These are phyloP conservation scores for Percina caprodes DNA, from an alignment of 2,113 vertebrate genomes.

Conservation along the genomic window DNA sequence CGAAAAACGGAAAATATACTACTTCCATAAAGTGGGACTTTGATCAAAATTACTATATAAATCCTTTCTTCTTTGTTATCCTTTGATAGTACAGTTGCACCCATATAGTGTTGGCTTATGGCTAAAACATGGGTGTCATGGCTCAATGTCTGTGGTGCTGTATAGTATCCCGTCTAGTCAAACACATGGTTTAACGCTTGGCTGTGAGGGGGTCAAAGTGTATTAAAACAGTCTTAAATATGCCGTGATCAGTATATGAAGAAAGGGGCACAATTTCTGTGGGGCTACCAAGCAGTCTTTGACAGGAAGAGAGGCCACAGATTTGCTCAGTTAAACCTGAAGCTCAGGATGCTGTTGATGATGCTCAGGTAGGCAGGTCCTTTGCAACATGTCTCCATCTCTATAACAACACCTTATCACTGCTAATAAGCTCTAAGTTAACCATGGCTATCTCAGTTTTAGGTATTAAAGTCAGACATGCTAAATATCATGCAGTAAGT, in stretches of 20 bases:
- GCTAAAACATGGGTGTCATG: slow-evolving; percentile 54
- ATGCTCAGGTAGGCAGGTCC: slow-evolving; percentile 82
- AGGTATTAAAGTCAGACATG: slow-evolving; percentile 67
- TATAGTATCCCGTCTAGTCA: slow-evolving; percentile 31
- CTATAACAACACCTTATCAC: slow-evolving; percentile 82
- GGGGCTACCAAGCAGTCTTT: slow-evolving; percentile 16
- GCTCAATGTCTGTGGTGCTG: slow-evolving; percentile 52
- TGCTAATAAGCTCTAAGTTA: slow-evolving; percentile 87
- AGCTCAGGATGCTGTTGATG: slow-evolving; percentile 75
- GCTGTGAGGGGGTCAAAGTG: slow-evolving; percentile 35
- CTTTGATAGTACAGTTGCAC: slow-evolving; percentile 68
- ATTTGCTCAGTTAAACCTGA: slow-evolving; percentile 41
- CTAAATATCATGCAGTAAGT: slow-evolving; percentile 72
- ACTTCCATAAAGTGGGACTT: slow-evolving; percentile 58
- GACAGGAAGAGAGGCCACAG: neutral
- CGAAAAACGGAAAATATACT: slow-evolving; percentile 60
- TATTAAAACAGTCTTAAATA: slow-evolving; percentile 16
- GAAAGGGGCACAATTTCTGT: slow-evolving; percentile 28
- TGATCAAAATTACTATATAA: slow-evolving; percentile 68
- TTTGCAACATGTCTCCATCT: slow-evolving; percentile 76
- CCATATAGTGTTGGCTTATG: slow-evolving; percentile 64
- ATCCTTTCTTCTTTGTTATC: slow-evolving; percentile 70
- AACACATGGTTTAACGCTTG: slow-evolving; percentile 52
- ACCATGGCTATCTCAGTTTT: slow-evolving; percentile 71
- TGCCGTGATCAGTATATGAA: neutral